Conservation (phyloP, 2,888 invertebrate species). For the Acleris laterana region DNA sequence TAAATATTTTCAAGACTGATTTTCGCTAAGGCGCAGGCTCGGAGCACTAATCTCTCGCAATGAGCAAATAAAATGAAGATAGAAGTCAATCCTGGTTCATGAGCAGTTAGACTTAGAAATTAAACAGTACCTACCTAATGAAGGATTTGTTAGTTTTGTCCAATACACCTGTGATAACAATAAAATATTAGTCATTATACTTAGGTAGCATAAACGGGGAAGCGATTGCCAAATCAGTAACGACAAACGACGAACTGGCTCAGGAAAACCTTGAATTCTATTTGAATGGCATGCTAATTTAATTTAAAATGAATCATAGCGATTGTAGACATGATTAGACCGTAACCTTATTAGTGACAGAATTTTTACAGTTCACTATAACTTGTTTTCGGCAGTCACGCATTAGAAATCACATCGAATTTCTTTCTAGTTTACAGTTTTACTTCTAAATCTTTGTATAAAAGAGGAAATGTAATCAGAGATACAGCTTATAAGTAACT, state of each 20-base stretch:
- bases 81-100: no score
- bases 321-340: neutral
- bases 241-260: constrained; percentile 5
- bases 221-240: constrained; percentile 29
- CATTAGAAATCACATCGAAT: neutral
- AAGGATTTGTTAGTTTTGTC: no score
- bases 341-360: neutral
- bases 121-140: no score
- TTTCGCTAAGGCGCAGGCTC: constrained; percentile 26
- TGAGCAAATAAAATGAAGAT: neutral
- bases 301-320: constrained; percentile 27
- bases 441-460: no score
- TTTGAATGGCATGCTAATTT: constrained; percentile 29
- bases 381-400: neutral
- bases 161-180: no score
- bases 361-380: neutral
- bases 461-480: no score
- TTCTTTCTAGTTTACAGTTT: no score
- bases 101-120: no score
- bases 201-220: neutral
- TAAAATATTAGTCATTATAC: no score
- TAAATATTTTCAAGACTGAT: constrained; percentile 26
- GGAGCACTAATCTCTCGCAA: neutral
- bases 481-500: neutral
- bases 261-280: constrained; percentile 32